phyloP scores from a whole-genome alignment of 2,797 vertebrate genomes.

The Sebastes matsubarae region DNA sequence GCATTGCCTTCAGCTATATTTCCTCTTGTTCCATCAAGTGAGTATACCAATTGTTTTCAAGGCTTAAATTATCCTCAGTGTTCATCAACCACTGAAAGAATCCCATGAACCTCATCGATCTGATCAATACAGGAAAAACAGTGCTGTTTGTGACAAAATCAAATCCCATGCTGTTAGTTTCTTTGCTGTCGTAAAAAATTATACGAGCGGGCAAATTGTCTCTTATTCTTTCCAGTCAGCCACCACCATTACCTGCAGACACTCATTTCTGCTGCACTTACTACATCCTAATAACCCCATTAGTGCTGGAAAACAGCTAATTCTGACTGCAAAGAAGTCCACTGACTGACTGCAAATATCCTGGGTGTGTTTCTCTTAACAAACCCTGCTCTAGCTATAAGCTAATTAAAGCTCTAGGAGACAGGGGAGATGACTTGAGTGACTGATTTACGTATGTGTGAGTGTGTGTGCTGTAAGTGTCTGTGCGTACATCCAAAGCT shows the following conservation, averaged over 20 bases:
- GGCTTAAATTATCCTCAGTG: constrained; percentile 7
- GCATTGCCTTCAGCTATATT: constrained; percentile 1
- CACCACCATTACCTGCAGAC: neutral
- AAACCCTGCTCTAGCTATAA: neutral
- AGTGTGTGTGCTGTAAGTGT: constrained; percentile 10
- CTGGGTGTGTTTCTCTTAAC: neutral
- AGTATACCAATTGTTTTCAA: constrained; percentile 2
- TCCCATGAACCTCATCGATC: constrained; percentile 10
- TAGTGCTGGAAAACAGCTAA: constrained; percentile 20
- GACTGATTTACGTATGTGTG: constrained; percentile 26
- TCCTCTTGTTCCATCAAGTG: neutral
- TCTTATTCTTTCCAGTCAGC: neutral
- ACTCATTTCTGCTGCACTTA: constrained; percentile 14
- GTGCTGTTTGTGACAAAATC: constrained; percentile 13
- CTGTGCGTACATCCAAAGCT: constrained; percentile 11
- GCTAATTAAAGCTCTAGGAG: constrained; percentile 25
- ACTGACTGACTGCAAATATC: neutral
- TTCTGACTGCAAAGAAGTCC: neutral
- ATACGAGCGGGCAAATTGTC: constrained; percentile 13
- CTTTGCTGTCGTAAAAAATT: constrained; percentile 6
- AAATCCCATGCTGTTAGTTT: neutral
- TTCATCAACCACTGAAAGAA: constrained; percentile 11
- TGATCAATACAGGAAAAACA: constrained; percentile 32
- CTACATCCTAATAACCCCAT: constrained; percentile 13
- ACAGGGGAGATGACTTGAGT: constrained; percentile 10